These are phyloP conservation scores for Heterochromis multidens DNA, from an alignment of 2,113 vertebrate genomes.

Conservation along the genomic window DNA sequence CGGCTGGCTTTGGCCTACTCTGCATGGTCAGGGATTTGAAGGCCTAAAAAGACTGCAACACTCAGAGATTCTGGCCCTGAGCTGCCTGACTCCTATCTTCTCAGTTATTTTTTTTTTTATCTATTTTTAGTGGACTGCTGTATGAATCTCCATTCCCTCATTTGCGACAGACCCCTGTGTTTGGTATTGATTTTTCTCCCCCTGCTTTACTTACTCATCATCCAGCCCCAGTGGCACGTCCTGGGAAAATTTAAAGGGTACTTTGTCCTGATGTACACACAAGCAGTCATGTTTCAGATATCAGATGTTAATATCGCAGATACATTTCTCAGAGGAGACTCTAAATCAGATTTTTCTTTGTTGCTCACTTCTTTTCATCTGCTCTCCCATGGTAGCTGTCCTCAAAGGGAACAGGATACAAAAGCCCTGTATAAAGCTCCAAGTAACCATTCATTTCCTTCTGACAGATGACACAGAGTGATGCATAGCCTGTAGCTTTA, in stretches of 20 bases:
- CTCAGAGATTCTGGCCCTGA: conserved; percentile 11
- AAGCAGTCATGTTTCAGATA: conserved; percentile 17
- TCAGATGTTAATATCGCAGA: conserved; percentile 49
- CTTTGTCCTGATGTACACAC: conserved; percentile 26
- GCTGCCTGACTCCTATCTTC: conserved; percentile 19
- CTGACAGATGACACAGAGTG: conserved; percentile 60
- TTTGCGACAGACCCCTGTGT: conserved; percentile 22
- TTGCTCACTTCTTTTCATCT: conserved; percentile 11
- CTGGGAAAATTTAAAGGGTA: conserved; percentile 23
- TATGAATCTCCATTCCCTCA: conserved; percentile 35
- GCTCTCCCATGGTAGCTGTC: neutral
- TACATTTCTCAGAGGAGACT: conserved; percentile 37
- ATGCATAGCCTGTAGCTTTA: conserved; percentile 56
- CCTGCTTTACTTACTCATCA: conserved; percentile 9
- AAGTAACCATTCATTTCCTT: conserved; percentile 56
- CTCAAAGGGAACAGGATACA: conserved; percentile 28
- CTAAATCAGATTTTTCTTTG: conserved; percentile 46
- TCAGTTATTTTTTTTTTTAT: conserved; percentile 1
- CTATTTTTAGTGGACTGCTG: conserved; percentile 47
- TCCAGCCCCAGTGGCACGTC: conserved; percentile 8
- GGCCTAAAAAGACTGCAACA: neutral
- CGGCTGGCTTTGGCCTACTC: neutral
- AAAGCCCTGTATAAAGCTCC: conserved; percentile 22
- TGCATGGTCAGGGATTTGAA: conserved; percentile 24
- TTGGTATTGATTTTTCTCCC: conserved; percentile 36